Base-by-base conservation (phyloP, 2,888 invertebrate species). In the Lasioglossum pauxillum region DNA sequence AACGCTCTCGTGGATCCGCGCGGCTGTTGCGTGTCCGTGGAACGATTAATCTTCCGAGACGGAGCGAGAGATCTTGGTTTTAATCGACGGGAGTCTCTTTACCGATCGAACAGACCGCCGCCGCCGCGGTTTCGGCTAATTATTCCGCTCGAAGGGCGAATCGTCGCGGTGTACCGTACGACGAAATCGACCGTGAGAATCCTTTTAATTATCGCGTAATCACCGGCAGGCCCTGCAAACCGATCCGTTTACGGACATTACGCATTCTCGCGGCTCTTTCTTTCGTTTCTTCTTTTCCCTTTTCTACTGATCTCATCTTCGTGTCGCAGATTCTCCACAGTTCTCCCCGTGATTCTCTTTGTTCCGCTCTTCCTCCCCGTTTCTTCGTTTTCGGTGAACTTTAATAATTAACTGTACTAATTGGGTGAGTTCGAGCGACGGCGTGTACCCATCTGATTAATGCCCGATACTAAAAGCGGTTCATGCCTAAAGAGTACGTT, bases 131-230 rank as follows among this genome's bases (percentile, higher is more conserved):
- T 83, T 81, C 72, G 78, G 60, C 53, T 80, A 83, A 88, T 88
- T 85, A 85, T 85, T 81, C 74, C 75, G 72, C 67, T 87, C 72
- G 53, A 81, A 84, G 79, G 84, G 78, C 82, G 78, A 82, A 75
- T 83, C 80, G 71, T 31, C 74, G 35, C 60, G 7, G n/a, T 57
- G 77, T 80, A 85, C 83, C 85, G 87, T 88, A 80, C 31, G 74
- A 67, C 73, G 78, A 85, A 84, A 84, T 86, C 78, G 81, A 74
- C 80, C 89, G 78, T 85, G 88, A 87, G 90, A 88, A 88, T 85
- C 81, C 67, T 83, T 80, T 87, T 88, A 91, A 91, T 90, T 87
- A 80, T 80, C 78, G 49, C 57, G 41, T 88, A 86, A 90, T 89
- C 82, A 76, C 78, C 64, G 23, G 19, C 49, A 1, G 27, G n/a